phyloP scores from a whole-genome alignment of 2,797 vertebrate genomes.

The Rhyacichthys aspro region DNA sequence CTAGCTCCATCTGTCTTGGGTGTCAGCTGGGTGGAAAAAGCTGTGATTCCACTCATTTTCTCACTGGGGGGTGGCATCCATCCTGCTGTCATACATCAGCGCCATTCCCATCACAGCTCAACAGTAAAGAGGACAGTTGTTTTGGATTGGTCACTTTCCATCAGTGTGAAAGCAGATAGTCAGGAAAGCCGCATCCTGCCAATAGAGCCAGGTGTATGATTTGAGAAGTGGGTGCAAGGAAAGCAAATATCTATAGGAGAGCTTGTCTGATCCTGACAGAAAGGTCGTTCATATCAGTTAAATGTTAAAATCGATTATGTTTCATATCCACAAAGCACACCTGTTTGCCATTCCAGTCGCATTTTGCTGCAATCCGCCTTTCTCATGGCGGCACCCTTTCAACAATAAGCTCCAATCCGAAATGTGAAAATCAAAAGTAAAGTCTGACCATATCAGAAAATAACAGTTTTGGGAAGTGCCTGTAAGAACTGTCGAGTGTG shows the following conservation, averaged over 20 bases:
- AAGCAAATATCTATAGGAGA: slow-evolving; percentile 38
- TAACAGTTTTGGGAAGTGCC: slow-evolving; percentile 10
- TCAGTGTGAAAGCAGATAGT: slow-evolving; percentile 46
- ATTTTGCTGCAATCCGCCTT: slow-evolving; percentile 1
- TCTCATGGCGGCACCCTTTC: neutral
- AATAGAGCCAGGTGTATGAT: slow-evolving; percentile 54
- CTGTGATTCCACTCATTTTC: slow-evolving; percentile 71
- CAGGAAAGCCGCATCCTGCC: slow-evolving; percentile 27
- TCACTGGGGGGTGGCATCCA: slow-evolving; percentile 57
- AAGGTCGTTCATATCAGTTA: slow-evolving; percentile 38
- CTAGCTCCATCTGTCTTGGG: slow-evolving; percentile 72
- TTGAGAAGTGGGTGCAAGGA: slow-evolving; percentile 13
- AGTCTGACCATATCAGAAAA: slow-evolving; percentile 25
- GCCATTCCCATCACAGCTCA: slow-evolving; percentile 25
- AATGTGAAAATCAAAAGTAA: slow-evolving; percentile 10
- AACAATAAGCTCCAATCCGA: neutral
- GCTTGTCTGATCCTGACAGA: slow-evolving; percentile 28
- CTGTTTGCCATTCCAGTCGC: slow-evolving; percentile 14
- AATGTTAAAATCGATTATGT: slow-evolving; percentile 32
- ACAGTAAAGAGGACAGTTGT: slow-evolving; percentile 52
- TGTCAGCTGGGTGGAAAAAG: slow-evolving; percentile 69
- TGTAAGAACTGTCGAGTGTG: slow-evolving; percentile 22
- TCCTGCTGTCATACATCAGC: slow-evolving; percentile 57
- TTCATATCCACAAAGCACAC: slow-evolving; percentile 23
- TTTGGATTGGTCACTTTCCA: slow-evolving; percentile 45